Evolutionary conservation across 2,888 invertebrate species (phyloP).

Genomic region (Cheilosia urbana): DNA sequence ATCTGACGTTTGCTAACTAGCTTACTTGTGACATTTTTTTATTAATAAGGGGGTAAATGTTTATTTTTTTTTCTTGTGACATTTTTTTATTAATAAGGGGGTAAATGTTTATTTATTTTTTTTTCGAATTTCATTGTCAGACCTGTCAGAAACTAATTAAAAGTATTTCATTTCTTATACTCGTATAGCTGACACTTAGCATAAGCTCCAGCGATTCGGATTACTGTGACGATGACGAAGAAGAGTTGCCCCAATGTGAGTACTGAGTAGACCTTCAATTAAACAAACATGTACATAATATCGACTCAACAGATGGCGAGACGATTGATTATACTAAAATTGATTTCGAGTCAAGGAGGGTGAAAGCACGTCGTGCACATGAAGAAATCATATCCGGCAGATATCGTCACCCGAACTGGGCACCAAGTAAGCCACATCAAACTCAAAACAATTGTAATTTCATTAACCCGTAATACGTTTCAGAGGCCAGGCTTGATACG

Average conservation of each 20-base stretch:
- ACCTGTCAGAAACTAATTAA: not conserved
- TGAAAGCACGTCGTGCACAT: slow-evolving; percentile 83
- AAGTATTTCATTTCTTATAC: not conserved
- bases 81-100: no score
- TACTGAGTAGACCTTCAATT: slow-evolving; percentile 77
- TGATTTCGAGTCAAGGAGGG: slow-evolving; percentile 83
- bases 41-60: no score
- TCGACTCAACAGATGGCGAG: slow-evolving; percentile 80
- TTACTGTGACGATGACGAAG: slow-evolving; percentile 82
- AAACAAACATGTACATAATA: slow-evolving; percentile 3
- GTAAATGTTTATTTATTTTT: not conserved
- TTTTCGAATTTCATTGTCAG: not conserved
- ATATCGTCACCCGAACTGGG: slow-evolving; percentile 83
- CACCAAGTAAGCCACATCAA: slow-evolving; percentile 79
- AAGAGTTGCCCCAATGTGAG: slow-evolving; percentile 82
- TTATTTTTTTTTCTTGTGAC: no score
- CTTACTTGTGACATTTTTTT: no score
- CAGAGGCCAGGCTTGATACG: slow-evolving; percentile 77
- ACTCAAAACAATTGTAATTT: slow-evolving; percentile 19
- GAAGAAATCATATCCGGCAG: slow-evolving; percentile 84
- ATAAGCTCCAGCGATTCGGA: slow-evolving; percentile 83
- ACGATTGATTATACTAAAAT: slow-evolving; percentile 83
- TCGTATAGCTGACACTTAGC: slow-evolving; percentile 82
- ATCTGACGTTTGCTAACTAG: no score
- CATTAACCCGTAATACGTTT: not conserved